Evolutionary conservation across 1,140 invertebrate genomes (phyloP), one percentile per base, ranked within the genome.

Genomic region (Anagrus nilaparvatae): DNA sequence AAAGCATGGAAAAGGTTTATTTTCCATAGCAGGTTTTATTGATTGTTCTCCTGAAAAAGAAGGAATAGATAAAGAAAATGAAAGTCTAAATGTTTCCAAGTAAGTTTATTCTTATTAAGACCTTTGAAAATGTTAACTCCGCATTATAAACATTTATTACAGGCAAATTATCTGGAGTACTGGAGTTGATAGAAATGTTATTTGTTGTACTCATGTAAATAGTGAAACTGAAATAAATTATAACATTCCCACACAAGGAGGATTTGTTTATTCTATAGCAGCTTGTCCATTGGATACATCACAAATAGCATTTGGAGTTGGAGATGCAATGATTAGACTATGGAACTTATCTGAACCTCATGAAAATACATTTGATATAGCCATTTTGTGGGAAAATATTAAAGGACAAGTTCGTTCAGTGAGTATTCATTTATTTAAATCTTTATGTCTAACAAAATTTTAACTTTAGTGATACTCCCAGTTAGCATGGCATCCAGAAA

Each of bases 401-500:
- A 77, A 76, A 53, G 75, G 76, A 14, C 84, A 82, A 67, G 77
- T 89, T 24, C 73, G 79, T 41, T 58, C 73, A 10, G 71, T 83
- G 64, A 70, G 66, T 65, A 21, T 40, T 43, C 33, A 31, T 37
- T 35, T 21, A 23, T 27, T 29, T 29, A 24, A 5, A 23, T 37
- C 31, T 21, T 30, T n/a, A n/a, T n/a, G n/a, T n/a, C n/a, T n/a
- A n/a, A n/a, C n/a, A n/a, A n/a, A n/a, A n/a, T n/a, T n/a, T n/a
- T n/a, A n/a, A n/a, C 7, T 7, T 8, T 4, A 40, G 43, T 31
- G 43, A 37, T 48, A 39, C 7, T 47, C 53, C 32, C 35, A 76
- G 75, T 46, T 81, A 16, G 70, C 75, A 8, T 91, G 85, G 84
- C 84, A 89, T 70, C 85, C 85, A 4, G 69, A 64, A 8, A 74